Percentiles rank a stretch among this genome's conserved stretches.
phyloP scores from a whole-genome alignment of 2,888 invertebrate species.

The Apamea anceps region DNA sequence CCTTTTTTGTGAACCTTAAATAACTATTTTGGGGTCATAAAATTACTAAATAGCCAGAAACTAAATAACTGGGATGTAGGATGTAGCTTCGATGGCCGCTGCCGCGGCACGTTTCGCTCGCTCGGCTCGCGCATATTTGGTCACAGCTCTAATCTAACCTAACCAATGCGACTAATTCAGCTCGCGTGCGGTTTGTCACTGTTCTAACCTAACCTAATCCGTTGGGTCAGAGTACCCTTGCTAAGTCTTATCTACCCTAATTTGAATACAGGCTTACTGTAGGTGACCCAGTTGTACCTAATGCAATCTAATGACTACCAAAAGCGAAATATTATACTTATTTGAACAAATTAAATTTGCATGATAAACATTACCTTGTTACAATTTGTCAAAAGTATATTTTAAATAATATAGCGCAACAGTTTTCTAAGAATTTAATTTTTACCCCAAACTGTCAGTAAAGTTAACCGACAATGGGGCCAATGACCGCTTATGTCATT shows the following conservation, averaged over 20 bases:
- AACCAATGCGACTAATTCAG: neutral
- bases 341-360: neutral
- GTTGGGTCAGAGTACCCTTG: neutral
- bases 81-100: too few relatives aligned
- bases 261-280: neutral
- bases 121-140: too few relatives aligned
- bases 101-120: too few relatives aligned
- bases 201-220: neutral
- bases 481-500: slow-evolving; percentile 41
- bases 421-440: neutral
- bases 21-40: neutral
- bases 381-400: neutral
- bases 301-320: neutral
- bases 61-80: neutral
- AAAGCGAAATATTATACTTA: neutral
- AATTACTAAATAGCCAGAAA: neutral
- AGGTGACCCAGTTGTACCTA: neutral
- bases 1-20: neutral
- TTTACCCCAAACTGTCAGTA: neutral
- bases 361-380: neutral
- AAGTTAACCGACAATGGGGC: slow-evolving; percentile 6
- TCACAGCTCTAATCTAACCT: too few relatives aligned
- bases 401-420: neutral
- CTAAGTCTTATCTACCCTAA: neutral
- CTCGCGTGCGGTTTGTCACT: neutral